Conservation (phyloP, 2,113 vertebrate species). For the Zingel zingel region DNA sequence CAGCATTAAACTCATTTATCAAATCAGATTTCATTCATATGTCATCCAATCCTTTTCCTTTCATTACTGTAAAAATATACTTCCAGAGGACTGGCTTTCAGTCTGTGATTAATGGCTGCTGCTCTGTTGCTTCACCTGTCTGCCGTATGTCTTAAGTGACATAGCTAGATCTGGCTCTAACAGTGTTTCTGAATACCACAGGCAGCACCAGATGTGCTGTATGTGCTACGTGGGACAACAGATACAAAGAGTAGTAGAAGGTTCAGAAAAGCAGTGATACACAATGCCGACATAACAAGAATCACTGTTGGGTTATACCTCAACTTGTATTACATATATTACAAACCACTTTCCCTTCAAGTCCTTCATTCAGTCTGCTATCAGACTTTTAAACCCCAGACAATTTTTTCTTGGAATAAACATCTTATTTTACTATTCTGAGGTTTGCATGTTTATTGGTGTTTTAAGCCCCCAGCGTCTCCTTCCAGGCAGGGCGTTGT, state of each 20-base stretch:
- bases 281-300: slow-evolving; percentile 1
- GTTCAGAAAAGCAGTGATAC: background rate
- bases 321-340: background rate
- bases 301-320: background rate
- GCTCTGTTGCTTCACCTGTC: slow-evolving; percentile 41
- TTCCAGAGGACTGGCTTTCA: background rate
- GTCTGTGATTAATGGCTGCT: slow-evolving; percentile 5
- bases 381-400: no score
- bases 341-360: no score
- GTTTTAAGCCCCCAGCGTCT: no score
- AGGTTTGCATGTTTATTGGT: no score
- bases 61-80: background rate
- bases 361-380: no score
- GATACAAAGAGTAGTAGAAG: background rate
- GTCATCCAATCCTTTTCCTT: background rate
- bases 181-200: slow-evolving; percentile 13
- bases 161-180: slow-evolving; percentile 2
- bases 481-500: no score
- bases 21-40: slow-evolving; percentile 5
- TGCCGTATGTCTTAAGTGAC: slow-evolving; percentile 13
- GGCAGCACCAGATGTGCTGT: slow-evolving; percentile 36
- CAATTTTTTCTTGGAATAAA: no score
- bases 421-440: no score
- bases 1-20: background rate
- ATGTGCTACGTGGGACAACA: background rate